phyloP scores from a whole-genome alignment of 92 coral and sea anemone species.

The Bergia sp. region DNA sequence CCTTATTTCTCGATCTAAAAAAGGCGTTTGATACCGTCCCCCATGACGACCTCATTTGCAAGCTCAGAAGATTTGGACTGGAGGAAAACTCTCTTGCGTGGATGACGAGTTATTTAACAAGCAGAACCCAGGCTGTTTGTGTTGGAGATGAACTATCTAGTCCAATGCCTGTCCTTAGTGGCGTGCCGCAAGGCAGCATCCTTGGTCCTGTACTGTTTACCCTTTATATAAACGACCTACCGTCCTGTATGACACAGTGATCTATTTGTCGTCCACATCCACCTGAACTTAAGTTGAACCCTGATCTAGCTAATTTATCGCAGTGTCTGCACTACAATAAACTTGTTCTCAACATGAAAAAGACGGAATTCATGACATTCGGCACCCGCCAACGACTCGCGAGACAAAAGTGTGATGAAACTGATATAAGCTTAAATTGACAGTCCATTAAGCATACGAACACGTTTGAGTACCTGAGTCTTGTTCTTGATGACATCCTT shows the following conservation, averaged over 20 bases:
- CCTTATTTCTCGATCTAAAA: conserved; percentile 36
- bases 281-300: conserved; percentile 18
- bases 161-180: conserved; percentile 15
- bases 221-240: conserved; percentile 19
- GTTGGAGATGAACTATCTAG: conserved; percentile 6
- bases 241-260: conserved; percentile 36
- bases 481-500: conserved; percentile 14
- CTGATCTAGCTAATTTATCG: too few species aligned
- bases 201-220: conserved; percentile 30
- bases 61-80: conserved; percentile 28
- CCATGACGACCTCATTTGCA: conserved; percentile 22
- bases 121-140: conserved; percentile 29
- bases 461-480: neutral
- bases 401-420: neutral
- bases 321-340: too few species aligned
- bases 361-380: neutral
- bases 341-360: neutral
- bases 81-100: conserved; percentile 18
- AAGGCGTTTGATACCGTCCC: conserved; percentile 42
- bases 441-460: neutral
- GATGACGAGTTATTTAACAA: conserved; percentile 19
- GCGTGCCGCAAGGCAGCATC: neutral
- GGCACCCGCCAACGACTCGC: neutral
- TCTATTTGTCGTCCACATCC: conserved; percentile 25
- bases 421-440: neutral